phyloP scores from a whole-genome alignment of 2,113 vertebrate genomes.

The Solenodon paradoxus region DNA sequence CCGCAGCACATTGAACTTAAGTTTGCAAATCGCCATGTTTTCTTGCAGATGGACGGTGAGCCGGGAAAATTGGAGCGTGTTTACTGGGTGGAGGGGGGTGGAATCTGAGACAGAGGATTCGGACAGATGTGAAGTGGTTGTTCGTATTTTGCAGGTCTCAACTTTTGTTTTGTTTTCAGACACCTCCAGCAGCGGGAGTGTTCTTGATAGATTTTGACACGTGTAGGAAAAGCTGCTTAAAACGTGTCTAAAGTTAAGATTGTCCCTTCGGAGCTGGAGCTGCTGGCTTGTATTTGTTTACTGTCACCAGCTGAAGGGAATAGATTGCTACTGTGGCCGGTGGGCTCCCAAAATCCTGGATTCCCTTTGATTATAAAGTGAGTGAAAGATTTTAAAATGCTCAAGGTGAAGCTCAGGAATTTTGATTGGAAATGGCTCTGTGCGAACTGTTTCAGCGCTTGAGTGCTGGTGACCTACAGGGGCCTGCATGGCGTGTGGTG shows the following conservation, averaged over 20 bases:
- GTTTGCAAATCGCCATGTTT: background rate
- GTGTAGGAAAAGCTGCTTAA: background rate
- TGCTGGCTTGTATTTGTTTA: background rate
- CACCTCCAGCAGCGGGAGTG: too few species aligned
- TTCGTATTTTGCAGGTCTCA: background rate
- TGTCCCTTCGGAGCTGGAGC: background rate
- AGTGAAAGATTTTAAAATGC: background rate
- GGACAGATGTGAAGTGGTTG: background rate
- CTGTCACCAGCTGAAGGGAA: background rate
- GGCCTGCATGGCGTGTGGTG: too few species aligned
- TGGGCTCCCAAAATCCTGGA: too few species aligned
- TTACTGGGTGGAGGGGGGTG: background rate
- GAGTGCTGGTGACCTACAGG: background rate
- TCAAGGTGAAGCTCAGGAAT: background rate
- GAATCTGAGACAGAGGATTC: background rate
- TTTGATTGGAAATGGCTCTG: constrained; percentile 22
- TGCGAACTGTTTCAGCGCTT: constrained; percentile 19
- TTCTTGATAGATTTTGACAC: constrained; percentile 9
- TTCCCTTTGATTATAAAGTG: constrained; percentile 9
- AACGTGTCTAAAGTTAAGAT: background rate
- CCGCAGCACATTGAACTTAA: constrained; percentile 15
- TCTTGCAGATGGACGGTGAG: too few species aligned
- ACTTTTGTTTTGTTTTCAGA: too few species aligned
- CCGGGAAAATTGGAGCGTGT: background rate
- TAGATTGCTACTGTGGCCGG: too few species aligned